These are phyloP conservation scores for Leptopilina drosophilae DNA, from an alignment of 2,888 invertebrate genomes.

Conservation along the genomic window DNA sequence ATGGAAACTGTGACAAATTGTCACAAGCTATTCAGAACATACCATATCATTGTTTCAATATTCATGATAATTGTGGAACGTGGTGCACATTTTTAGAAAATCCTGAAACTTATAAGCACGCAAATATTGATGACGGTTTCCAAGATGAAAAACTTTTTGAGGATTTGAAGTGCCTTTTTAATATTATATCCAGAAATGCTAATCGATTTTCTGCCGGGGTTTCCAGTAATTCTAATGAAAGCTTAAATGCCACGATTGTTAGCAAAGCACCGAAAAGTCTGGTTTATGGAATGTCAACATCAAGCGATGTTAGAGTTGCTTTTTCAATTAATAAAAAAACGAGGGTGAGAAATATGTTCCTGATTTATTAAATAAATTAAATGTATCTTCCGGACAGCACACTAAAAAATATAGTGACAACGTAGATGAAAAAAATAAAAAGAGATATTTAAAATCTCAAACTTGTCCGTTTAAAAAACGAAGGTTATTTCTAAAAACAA, in stretches of 20 bases:
- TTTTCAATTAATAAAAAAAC: slow-evolving; percentile 36
- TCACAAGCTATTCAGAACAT: slow-evolving; percentile 53
- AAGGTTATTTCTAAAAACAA: slow-evolving; percentile 26
- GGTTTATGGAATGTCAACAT: slow-evolving; percentile 44
- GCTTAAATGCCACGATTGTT: slow-evolving; percentile 51
- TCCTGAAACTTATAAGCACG: slow-evolving; percentile 52
- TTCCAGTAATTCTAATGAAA: slow-evolving; percentile 56
- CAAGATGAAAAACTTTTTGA: slow-evolving; percentile 48
- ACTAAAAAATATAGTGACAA: slow-evolving; percentile 29
- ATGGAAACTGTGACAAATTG: slow-evolving; percentile 43
- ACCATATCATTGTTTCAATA: slow-evolving; percentile 52
- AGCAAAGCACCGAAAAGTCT: slow-evolving; percentile 54
- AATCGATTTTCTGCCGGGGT: too few species aligned
- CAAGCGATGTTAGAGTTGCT: slow-evolving; percentile 4
- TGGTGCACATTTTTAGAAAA: slow-evolving; percentile 52
- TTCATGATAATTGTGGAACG: slow-evolving; percentile 50
- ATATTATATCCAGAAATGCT: slow-evolving; percentile 48
- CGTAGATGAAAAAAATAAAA: slow-evolving; percentile 18
- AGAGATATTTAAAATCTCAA: slow-evolving; percentile 28
- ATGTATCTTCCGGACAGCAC: slow-evolving; percentile 40
- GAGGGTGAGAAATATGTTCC: slow-evolving; percentile 23
- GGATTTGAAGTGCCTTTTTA: slow-evolving; percentile 50
- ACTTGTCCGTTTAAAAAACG: slow-evolving; percentile 39
- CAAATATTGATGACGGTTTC: slow-evolving; percentile 50
- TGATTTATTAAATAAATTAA: slow-evolving; percentile 20